These are phyloP conservation scores for Rhombomys opimus DNA, from an alignment of 2,113 vertebrate species.

Conservation along the genomic window DNA sequence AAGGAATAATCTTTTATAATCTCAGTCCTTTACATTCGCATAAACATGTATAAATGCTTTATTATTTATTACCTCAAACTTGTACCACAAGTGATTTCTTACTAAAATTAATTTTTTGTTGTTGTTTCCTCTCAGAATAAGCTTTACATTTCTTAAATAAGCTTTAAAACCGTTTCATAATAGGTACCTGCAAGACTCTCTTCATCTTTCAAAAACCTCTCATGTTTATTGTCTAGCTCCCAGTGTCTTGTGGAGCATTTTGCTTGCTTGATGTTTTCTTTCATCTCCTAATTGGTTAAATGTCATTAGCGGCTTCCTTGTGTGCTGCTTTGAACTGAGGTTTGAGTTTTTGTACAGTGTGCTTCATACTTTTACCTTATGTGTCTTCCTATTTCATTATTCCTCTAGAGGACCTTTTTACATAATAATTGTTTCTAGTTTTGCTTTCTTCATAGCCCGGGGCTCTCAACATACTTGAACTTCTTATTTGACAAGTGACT, in stretches of 20 bases:
- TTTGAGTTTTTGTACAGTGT: not conserved
- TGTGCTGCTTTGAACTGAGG: not conserved
- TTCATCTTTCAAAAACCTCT: not conserved
- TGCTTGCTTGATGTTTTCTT: not conserved
- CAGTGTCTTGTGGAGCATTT: not conserved
- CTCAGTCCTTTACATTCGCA: no score
- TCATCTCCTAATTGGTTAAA: not conserved
- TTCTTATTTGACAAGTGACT: not conserved
- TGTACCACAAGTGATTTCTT: not conserved
- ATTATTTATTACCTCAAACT: not conserved
- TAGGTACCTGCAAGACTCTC: not conserved
- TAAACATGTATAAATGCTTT: not conserved
- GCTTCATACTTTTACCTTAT: rapidly evolving
- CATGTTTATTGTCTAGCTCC: no score
- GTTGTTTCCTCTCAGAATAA: not conserved
- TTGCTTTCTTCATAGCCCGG: not conserved
- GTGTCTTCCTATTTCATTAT: rapidly evolving
- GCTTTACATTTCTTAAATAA: not conserved
- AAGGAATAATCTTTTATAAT: not conserved
- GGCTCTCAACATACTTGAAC: not conserved
- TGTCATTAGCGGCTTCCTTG: not conserved
- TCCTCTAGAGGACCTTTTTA: not conserved
- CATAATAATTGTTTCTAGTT: not conserved
- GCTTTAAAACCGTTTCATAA: not conserved
- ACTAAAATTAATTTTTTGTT: not conserved